Evolutionary conservation across 2,113 vertebrate species (phyloP), one percentile per base, ranked within the genome.

Genomic region (Mesocricetus auratus): DNA sequence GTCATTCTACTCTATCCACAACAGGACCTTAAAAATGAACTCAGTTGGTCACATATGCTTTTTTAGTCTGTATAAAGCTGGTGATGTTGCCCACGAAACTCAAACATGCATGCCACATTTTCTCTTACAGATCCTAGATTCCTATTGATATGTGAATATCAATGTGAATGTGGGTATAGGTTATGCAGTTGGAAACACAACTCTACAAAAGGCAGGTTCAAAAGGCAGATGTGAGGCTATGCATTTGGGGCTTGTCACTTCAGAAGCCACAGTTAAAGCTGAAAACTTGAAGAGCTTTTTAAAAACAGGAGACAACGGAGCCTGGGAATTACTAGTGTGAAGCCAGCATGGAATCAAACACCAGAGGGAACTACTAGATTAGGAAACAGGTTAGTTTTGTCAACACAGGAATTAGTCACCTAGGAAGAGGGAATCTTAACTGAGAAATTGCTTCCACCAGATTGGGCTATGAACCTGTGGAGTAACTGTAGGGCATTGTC

Each of bases 1-100:
- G 77, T 94, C 29, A 82, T 68, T 93, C 71, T 88, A 68, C 9
- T 47, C 6, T 91, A 39, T 86, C 53, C 39, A 89, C 39, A 92
- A 26, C 19, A 15, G 19, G 39, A 19, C 66, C 64, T 19, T 68
- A 77, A 83, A 83, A 74, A 33, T 5, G 3, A 22, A 33, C 85
- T 12, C 79, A 3, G 31, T 26, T 1, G 19, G 3, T 50, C 62
- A 45, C 58, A 2, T 69, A 22, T 45, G 10, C 53, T 16, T 39
- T 39, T 86, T 50, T 4, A 39, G 5, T 45, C 39, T 68, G 1
- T 87, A 24, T 69, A 21, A 47, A 10, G 7, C 33, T 36, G 7
- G n/a, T 22, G 29, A 22, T 66, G 15, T 89, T n/a, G 75, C 31
- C 36, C 31, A 90, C 53, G 21, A 71, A 39, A 53, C 50, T 45